Conservation (phyloP, 1,140 invertebrate genomes). For the Bicyclus anynana region DNA sequence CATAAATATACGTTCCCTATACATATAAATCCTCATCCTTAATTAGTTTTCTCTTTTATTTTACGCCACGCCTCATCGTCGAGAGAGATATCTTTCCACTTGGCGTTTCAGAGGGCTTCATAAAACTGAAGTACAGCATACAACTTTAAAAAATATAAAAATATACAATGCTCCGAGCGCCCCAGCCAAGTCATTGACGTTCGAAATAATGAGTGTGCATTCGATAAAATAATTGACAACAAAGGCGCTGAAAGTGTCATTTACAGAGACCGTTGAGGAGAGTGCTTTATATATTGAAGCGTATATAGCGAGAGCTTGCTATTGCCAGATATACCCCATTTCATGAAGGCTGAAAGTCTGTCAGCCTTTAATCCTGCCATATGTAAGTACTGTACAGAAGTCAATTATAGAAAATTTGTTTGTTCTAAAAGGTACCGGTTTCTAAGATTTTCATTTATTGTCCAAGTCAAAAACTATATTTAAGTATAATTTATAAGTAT, state of each 20-base stretch:
- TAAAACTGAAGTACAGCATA: conserved; percentile 6
- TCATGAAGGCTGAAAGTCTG: no score
- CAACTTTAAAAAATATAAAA: conserved; percentile 1
- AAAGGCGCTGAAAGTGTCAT: not conserved
- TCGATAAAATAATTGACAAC: conserved; percentile 4
- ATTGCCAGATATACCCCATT: no score
- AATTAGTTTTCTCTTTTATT: not conserved
- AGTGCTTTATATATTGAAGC: not conserved
- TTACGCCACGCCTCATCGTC: not conserved
- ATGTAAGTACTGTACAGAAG: no score
- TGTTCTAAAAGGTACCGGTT: no score
- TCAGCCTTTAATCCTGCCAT: no score
- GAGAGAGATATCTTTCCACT: not conserved
- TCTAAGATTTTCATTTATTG: no score
- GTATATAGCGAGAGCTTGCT: not conserved
- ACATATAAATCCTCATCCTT: not conserved
- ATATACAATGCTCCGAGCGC: conserved; percentile 14
- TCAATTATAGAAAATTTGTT: no score
- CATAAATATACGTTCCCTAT: no score
- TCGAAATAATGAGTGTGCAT: conserved; percentile 6
- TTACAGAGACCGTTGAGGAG: not conserved
- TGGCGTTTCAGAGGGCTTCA: not conserved
- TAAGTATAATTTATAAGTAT: no score
- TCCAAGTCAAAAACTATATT: no score
- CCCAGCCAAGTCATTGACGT: not conserved